Percentiles rank a stretch among this genome's conserved stretches.
Conservation (phyloP, 2,888 invertebrate genomes). For the Asteroscopus sphinx region DNA sequence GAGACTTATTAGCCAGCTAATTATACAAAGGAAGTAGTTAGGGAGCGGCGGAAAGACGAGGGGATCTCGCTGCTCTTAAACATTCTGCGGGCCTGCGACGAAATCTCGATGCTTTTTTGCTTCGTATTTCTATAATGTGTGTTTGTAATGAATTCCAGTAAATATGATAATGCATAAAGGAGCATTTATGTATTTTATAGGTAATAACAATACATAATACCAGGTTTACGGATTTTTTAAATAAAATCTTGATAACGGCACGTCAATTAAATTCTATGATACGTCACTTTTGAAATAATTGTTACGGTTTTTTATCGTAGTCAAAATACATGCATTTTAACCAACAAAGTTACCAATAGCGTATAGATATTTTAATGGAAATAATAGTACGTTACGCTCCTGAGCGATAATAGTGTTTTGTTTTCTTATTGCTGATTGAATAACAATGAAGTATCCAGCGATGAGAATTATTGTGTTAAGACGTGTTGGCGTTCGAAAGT, state of each 20-base stretch:
- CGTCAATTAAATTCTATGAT: conserved; percentile 34
- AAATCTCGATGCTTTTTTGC: conserved; percentile 18
- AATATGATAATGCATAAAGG: too few species aligned
- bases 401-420: conserved; percentile 35
- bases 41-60: conserved; percentile 65
- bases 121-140: neutral
- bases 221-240: too few species aligned
- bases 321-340: too few species aligned
- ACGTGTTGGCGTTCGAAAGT: conserved; percentile 48
- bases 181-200: too few species aligned
- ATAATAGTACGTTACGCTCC: conserved; percentile 1
- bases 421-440: conserved; percentile 46
- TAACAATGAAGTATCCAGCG: conserved; percentile 40
- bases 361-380: neutral
- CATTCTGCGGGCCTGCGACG: conserved; percentile 30
- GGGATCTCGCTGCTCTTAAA: conserved; percentile 45
- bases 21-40: conserved; percentile 85
- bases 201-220: too few species aligned
- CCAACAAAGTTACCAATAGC: too few species aligned
- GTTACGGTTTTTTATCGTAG: conserved; percentile 11
- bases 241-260: too few species aligned
- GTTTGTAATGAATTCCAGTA: neutral
- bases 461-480: conserved; percentile 41
- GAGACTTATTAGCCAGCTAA: conserved; percentile 85
- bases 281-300: conserved; percentile 9